Evolutionary conservation across 2,888 invertebrate species (phyloP).

Genomic region (Acleris holmiana): DNA sequence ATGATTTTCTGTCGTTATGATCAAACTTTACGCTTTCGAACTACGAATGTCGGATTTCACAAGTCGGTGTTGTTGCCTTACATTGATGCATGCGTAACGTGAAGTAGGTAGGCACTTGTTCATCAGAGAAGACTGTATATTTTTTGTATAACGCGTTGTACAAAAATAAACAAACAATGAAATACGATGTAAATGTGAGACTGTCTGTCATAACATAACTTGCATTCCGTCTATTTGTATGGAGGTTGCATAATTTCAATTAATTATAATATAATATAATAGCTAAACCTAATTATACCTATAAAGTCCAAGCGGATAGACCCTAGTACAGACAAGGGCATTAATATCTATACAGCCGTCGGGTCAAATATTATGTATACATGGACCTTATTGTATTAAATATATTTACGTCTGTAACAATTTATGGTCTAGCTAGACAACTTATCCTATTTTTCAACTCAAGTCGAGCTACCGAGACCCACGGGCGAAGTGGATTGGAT

Average conservation of each 20-base stretch:
- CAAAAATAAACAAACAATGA: constrained; percentile 1
- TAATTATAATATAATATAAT: too few relatives aligned
- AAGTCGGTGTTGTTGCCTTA: constrained; percentile 21
- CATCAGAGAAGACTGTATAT: constrained; percentile 1
- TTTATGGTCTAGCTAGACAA: too few relatives aligned
- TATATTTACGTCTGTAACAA: too few relatives aligned
- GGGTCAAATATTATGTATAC: too few relatives aligned
- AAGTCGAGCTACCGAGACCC: not conserved
- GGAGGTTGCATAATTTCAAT: too few relatives aligned
- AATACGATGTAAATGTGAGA: not conserved
- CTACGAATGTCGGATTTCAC: constrained; percentile 36
- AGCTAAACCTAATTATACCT: not conserved
- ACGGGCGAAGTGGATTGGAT: not conserved
- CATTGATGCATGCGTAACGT: constrained; percentile 20
- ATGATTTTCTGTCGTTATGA: constrained; percentile 26
- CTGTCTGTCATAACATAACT: too few relatives aligned
- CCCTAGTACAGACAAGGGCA: too few relatives aligned
- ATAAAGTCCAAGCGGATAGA: too few relatives aligned
- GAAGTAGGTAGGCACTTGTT: constrained; percentile 7
- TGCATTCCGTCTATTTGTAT: too few relatives aligned
- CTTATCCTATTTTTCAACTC: not conserved
- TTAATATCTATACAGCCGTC: too few relatives aligned
- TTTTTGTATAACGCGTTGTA: not conserved
- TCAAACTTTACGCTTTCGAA: constrained; percentile 35
- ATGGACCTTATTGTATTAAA: too few relatives aligned